These are phyloP conservation scores for Macaria liturata DNA, from an alignment of 2,888 invertebrate species.

Conservation along the genomic window DNA sequence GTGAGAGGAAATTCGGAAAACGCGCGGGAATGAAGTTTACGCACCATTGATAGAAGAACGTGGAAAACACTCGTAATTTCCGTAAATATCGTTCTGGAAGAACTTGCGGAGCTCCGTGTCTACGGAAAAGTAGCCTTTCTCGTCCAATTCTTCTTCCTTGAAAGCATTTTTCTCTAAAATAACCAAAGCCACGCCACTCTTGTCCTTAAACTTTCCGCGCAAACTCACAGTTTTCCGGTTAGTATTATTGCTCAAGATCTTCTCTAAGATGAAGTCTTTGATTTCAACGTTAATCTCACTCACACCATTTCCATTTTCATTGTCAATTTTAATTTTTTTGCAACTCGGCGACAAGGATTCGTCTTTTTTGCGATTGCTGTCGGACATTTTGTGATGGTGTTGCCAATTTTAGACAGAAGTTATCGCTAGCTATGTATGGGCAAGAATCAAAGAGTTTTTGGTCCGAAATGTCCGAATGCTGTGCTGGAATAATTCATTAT, in stretches of 20 bases:
- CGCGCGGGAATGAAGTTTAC: slow-evolving; percentile 38
- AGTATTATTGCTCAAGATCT: slow-evolving; percentile 88
- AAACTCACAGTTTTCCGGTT: slow-evolving; percentile 88
- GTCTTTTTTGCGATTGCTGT: slow-evolving; percentile 63
- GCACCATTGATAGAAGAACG: slow-evolving; percentile 85
- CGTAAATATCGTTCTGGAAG: slow-evolving; percentile 93
- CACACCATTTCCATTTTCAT: slow-evolving; percentile 63
- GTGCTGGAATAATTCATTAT: no score
- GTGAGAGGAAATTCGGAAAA: slow-evolving; percentile 37
- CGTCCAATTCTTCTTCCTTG: slow-evolving; percentile 83
- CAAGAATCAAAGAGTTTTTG: no score
- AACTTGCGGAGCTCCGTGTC: slow-evolving; percentile 84
- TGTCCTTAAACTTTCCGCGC: slow-evolving; percentile 86
- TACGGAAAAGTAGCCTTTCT: slow-evolving; percentile 84
- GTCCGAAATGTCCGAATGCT: no score
- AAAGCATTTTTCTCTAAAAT: slow-evolving; percentile 93
- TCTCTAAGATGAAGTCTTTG: slow-evolving; percentile 86
- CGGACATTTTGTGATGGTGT: slow-evolving; percentile 71
- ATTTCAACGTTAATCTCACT: slow-evolving; percentile 72
- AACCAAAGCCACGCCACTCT: slow-evolving; percentile 86
- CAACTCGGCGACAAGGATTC: slow-evolving; percentile 54
- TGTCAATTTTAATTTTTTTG: slow-evolving; percentile 72
- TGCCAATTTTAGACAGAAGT: slow-evolving; percentile 39
- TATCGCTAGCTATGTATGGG: no score
- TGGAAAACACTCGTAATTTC: slow-evolving; percentile 90